Conservation (phyloP, 2,888 invertebrate genomes). For the Thelaira solivaga region DNA sequence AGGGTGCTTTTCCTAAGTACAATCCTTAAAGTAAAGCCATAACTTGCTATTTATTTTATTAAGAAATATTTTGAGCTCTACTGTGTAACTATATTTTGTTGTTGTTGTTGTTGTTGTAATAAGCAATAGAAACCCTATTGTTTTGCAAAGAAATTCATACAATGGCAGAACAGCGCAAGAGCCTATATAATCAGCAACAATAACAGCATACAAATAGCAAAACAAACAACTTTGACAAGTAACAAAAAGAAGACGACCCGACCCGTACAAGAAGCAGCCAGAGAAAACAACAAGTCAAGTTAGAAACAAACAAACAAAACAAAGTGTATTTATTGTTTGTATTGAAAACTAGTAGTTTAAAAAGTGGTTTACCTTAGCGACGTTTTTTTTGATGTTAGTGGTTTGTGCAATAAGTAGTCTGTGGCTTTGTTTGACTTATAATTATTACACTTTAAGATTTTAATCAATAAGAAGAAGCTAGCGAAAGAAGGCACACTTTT, state of each 20-base stretch:
- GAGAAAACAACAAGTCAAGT: slow-evolving; percentile 12
- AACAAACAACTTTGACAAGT: slow-evolving; percentile 56
- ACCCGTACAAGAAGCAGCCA: slow-evolving; percentile 1
- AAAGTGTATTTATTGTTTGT: neutral
- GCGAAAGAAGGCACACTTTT: slow-evolving; percentile 53
- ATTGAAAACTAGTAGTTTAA: slow-evolving; percentile 47
- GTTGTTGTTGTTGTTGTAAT: neutral
- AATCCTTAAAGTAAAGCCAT: no score
- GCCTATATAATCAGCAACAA: neutral
- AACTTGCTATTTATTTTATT: no score
- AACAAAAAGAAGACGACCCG: slow-evolving; percentile 31
- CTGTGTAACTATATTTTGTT: neutral
- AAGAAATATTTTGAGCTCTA: neutral
- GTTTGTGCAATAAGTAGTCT: slow-evolving; percentile 27
- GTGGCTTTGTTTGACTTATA: slow-evolving; percentile 30
- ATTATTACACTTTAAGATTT: slow-evolving; percentile 59
- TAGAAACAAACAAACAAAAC: slow-evolving; percentile 5
- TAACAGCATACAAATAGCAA: slow-evolving; percentile 16
- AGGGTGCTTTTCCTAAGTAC: no score
- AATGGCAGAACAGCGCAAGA: neutral
- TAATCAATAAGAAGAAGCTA: slow-evolving; percentile 45
- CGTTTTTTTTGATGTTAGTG: slow-evolving; percentile 27
- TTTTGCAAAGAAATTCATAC: slow-evolving; percentile 37
- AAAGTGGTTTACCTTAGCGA: slow-evolving; percentile 50
- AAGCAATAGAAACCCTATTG: slow-evolving; percentile 43